Percentiles rank a stretch among this genome's conserved stretches.
Evolutionary conservation across 2,113 vertebrate species (phyloP).

Genomic region (Bubo scandiacus): DNA sequence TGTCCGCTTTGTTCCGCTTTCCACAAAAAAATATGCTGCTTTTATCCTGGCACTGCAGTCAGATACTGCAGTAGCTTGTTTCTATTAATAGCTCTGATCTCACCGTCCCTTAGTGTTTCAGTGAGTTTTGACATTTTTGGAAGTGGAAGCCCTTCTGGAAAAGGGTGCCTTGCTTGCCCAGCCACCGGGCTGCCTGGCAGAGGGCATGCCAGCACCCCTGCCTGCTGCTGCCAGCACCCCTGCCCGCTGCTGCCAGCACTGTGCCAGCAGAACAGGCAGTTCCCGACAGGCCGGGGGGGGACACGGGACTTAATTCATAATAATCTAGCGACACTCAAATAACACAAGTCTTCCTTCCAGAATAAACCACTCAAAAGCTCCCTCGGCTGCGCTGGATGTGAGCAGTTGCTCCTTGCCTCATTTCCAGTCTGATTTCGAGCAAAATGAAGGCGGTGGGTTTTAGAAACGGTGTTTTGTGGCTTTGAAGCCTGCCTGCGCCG

Average conservation of each 20-base stretch:
- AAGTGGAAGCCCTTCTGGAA: not conserved
- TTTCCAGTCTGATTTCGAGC: not conserved
- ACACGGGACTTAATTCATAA: not conserved
- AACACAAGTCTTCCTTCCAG: not conserved
- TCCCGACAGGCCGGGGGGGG: rapidly evolving
- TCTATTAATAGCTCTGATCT: slow-evolving; percentile 52
- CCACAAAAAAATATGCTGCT: not conserved
- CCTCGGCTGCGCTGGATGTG: rapidly evolving
- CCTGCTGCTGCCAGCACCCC: not conserved
- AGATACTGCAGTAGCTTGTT: slow-evolving; percentile 32
- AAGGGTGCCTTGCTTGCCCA: not conserved
- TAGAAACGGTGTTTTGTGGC: rapidly evolving
- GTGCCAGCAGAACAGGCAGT: not conserved
- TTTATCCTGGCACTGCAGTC: slow-evolving; percentile 36
- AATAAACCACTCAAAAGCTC: not conserved
- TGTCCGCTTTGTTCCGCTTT: not conserved
- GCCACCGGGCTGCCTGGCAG: rapidly evolving
- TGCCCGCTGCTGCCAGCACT: not conserved
- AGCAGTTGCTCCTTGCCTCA: not conserved
- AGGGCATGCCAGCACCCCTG: not conserved
- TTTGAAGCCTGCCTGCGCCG: not conserved
- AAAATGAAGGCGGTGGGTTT: not conserved
- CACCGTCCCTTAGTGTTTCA: not conserved
- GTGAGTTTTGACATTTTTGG: slow-evolving; percentile 9
- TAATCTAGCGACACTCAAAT: not conserved